Evolutionary conservation across 2,113 vertebrate genomes (phyloP), one percentile per base, ranked within the genome.

Genomic region (Aplodontia rufa): DNA sequence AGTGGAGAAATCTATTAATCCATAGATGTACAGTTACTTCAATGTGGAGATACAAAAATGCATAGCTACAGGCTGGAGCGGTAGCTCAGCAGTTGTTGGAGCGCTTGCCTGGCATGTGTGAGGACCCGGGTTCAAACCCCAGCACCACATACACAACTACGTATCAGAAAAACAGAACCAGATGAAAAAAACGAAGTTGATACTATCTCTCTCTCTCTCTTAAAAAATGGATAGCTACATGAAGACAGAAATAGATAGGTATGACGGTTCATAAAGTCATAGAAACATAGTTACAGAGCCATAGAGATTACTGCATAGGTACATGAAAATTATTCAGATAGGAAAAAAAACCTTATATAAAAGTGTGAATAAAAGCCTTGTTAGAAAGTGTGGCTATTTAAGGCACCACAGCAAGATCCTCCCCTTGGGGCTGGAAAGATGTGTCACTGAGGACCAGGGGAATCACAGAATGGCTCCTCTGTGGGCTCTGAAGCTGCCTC

Each of bases 311-410:
- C 53, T 76, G 80, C 20, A 40, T 28, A 94, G 55, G 55, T 85
- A 53, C 53, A 71, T 26, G 72, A 66, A 88, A 82, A 76, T 58
- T 85, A 66, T 91, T 84, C 71, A 84, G 58, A 75, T 26, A 69
- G 96, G 95, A 75, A 86, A 60, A 93, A 79, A 90, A 55, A 94
- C 69, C 42, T 66, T 76, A 58, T 47, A 58, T 40, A 47, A 94
- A 96, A 45, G 55, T 64, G 45, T 91, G 88, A 95, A 95, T 93
- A 79, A 87, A 95, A 93, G 82, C 30, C 53, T 88, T 82, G 78
- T 93, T 80, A 90, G 86, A 95, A 96, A n/a, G 32, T 17, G 40
- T 87, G 85, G 58, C 76, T 96, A 90, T 95, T 84, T 96, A 94
- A 96, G 95, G 92, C 83, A 74, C 75, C 60, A 81, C 62, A 91